Percentiles rank a stretch among this genome's conserved stretches.
phyloP scores from a whole-genome alignment of 2,113 vertebrate species.

The Cebidichthys violaceus region DNA sequence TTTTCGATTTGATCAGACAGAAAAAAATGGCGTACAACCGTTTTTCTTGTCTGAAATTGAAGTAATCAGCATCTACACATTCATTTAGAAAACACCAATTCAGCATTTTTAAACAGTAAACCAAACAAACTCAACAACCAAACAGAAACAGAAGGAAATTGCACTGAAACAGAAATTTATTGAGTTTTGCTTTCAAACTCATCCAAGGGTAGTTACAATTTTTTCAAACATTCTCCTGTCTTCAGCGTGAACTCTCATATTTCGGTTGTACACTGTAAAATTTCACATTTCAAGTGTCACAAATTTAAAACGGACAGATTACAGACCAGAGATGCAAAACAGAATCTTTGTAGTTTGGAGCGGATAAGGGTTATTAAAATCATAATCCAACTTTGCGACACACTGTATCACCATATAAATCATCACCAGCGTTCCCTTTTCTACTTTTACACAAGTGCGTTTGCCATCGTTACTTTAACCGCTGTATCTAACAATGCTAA shows the following conservation, averaged over 20 bases:
- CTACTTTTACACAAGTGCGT: slow-evolving; percentile 9
- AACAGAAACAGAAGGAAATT: slow-evolving; percentile 37
- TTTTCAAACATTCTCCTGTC: slow-evolving; percentile 66
- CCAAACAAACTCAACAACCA: not conserved
- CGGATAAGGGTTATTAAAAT: not conserved
- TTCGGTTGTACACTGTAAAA: slow-evolving; percentile 16
- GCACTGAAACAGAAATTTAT: slow-evolving; percentile 71
- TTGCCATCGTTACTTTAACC: not conserved
- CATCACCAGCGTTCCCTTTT: not conserved
- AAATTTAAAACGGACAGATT: slow-evolving; percentile 33
- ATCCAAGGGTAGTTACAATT: slow-evolving; percentile 46
- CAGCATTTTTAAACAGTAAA: not conserved
- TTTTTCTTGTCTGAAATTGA: not conserved
- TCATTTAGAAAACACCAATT: not conserved
- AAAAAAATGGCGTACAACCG: not conserved
- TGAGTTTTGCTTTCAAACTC: slow-evolving; percentile 68
- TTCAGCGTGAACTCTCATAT: slow-evolving; percentile 64
- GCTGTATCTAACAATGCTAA: not conserved
- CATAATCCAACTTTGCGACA: not conserved
- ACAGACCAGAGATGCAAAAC: slow-evolving; percentile 27
- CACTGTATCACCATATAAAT: not conserved
- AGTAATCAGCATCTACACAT: not conserved
- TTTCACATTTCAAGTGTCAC: slow-evolving; percentile 11
- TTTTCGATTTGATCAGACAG: not conserved
- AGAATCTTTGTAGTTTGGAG: not conserved